Percentiles rank a stretch among this genome's conserved stretches.
Conservation (phyloP, 2,113 vertebrate genomes). For the Caranx ignobilis region DNA sequence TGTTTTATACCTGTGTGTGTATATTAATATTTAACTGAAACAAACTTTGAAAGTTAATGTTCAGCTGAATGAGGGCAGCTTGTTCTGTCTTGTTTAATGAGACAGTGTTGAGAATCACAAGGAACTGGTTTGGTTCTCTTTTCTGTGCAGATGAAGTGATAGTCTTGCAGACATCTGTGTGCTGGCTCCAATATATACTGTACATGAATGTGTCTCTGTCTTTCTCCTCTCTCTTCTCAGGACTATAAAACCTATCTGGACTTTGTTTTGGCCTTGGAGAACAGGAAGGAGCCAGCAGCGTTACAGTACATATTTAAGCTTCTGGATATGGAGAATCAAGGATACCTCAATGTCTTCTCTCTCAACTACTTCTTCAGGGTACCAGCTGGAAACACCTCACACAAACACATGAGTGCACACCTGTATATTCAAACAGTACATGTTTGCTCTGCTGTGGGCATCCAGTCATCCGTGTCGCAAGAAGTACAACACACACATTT, state of each 20-base stretch:
- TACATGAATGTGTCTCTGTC: conserved; percentile 1
- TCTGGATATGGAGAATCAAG: conserved; percentile 97
- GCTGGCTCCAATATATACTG: neutral
- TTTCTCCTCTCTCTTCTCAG: conserved; percentile 82
- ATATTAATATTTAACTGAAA: conserved; percentile 24
- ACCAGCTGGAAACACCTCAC: conserved; percentile 34
- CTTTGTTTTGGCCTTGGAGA: conserved; percentile 98
- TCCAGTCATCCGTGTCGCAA: neutral
- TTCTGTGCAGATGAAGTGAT: neutral
- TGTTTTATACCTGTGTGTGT: neutral
- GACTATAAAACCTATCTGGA: conserved; percentile 99
- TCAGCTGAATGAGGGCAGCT: neutral
- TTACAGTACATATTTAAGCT: conserved; percentile 98
- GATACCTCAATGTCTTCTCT: conserved; percentile 95
- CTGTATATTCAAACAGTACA: neutral
- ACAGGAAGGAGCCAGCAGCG: conserved; percentile 97
- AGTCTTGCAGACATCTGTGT: neutral
- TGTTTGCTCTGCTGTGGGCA: neutral
- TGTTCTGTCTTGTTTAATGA: conserved; percentile 2
- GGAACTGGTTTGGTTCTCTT: neutral
- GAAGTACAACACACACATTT: neutral
- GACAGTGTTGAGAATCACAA: neutral
- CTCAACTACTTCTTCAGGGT: conserved; percentile 99
- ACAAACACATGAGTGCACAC: neutral
- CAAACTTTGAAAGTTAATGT: neutral